Conservation (phyloP, 2,888 invertebrate species). For the Aradus depressus region DNA sequence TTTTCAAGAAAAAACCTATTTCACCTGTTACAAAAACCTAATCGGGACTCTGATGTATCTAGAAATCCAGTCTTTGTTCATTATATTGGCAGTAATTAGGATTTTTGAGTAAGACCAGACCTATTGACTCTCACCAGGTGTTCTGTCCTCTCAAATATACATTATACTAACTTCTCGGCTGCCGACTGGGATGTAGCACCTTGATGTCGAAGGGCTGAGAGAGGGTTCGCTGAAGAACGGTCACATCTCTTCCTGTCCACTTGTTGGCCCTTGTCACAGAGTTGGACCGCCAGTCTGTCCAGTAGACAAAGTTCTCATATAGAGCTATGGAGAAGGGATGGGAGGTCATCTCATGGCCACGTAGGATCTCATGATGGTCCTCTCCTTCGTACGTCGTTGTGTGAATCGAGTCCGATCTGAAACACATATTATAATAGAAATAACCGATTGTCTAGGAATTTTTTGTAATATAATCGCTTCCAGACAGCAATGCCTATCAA, state of each 20-base stretch:
- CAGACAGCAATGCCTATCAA: too few species aligned
- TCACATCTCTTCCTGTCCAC: conserved; percentile 69
- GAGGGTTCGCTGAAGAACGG: conserved; percentile 66
- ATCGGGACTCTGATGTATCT: too few species aligned
- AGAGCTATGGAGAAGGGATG: conserved; percentile 84
- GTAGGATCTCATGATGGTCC: conserved; percentile 57
- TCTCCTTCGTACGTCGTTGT: conserved; percentile 69
- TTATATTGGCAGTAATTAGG: too few species aligned
- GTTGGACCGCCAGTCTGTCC: conserved; percentile 89
- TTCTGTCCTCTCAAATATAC: background rate
- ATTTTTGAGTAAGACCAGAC: too few species aligned
- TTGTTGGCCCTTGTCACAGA: conserved; percentile 79
- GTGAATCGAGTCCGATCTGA: conserved; percentile 73
- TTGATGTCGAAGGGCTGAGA: conserved; percentile 87
- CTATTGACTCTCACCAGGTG: too few species aligned
- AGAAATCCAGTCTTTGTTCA: too few species aligned
- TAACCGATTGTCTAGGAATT: too few species aligned
- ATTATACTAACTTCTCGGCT: conserved; percentile 44
- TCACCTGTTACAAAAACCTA: too few species aligned
- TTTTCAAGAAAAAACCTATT: too few species aligned
- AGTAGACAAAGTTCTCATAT: conserved; percentile 78
- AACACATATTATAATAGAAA: conserved; percentile 23
- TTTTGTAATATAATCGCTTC: too few species aligned
- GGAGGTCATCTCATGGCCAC: conserved; percentile 60
- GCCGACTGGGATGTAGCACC: conserved; percentile 64